These are phyloP conservation scores for Hyposmocoma kahamanoa DNA, from an alignment of 1,140 invertebrate species.

Conservation along the genomic window DNA sequence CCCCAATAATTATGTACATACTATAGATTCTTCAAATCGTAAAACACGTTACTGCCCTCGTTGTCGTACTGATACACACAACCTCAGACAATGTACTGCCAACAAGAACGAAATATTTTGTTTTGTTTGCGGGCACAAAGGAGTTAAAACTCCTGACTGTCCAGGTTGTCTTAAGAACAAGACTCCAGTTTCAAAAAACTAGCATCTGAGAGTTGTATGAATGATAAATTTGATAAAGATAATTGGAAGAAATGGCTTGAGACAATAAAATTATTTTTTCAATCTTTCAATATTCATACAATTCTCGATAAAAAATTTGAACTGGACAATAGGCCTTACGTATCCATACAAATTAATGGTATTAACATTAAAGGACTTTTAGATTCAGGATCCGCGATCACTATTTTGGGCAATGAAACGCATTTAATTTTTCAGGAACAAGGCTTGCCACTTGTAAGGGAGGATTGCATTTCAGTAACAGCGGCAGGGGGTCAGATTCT, in stretches of 20 bases:
- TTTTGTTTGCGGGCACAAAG: slow-evolving; percentile 17
- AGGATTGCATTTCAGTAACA: neutral
- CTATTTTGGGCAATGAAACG: slow-evolving; percentile 17
- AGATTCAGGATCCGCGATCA: slow-evolving; percentile 19
- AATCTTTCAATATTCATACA: slow-evolving; percentile 5
- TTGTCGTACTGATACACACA: slow-evolving; percentile 18
- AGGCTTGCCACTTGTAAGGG: neutral
- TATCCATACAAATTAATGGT: slow-evolving; percentile 5
- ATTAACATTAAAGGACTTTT: slow-evolving; percentile 9
- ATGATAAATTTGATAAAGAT: neutral
- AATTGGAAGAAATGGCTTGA: slow-evolving; percentile 12
- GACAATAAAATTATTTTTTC: slow-evolving; percentile 8
- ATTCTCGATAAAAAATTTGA: slow-evolving; percentile 8
- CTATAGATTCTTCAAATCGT: no score
- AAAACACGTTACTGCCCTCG: slow-evolving; percentile 14
- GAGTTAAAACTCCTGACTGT: slow-evolving; percentile 16
- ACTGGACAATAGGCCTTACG: slow-evolving; percentile 7
- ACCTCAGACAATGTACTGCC: slow-evolving; percentile 11
- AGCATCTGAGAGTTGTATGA: neutral
- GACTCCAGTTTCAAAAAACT: slow-evolving; percentile 20
- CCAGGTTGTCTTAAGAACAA: slow-evolving; percentile 13
- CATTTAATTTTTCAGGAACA: neutral
- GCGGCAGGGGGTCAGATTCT: slow-evolving; percentile 9
- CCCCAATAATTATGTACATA: no score
- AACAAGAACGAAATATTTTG: slow-evolving; percentile 10